A percentile compares a stretch with the other conserved stretches of the same genome.
Conservation (phyloP, 2,888 invertebrate genomes). For the Lithophane ornitopus region DNA sequence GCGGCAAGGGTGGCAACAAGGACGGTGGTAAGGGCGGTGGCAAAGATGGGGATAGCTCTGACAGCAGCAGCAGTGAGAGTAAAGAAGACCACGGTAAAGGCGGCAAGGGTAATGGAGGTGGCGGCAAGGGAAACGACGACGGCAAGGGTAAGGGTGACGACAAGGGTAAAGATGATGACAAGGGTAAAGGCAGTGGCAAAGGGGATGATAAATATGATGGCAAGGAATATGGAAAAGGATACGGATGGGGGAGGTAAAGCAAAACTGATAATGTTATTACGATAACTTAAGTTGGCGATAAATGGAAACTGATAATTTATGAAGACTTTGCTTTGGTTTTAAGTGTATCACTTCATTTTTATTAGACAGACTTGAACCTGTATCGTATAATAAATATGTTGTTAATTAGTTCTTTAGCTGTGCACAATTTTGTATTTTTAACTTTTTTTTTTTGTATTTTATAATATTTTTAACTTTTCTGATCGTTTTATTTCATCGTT, state of each 20-base stretch:
- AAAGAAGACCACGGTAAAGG: conserved; percentile 12
- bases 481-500: conserved; percentile 40
- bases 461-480: no score
- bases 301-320: conserved; percentile 20
- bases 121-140: background rate
- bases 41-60: conserved; percentile 27
- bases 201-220: conserved; percentile 25
- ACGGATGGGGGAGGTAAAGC: conserved; percentile 44
- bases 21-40: conserved; percentile 7
- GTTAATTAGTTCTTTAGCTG: background rate
- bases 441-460: background rate
- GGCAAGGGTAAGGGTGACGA: conserved; percentile 3
- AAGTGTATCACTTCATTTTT: background rate
- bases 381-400: background rate
- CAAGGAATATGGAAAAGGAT: conserved; percentile 49
- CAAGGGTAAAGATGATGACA: conserved; percentile 12
- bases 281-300: background rate
- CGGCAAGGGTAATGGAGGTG: background rate
- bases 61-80: conserved; percentile 35
- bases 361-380: background rate
- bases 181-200: conserved; percentile 21
- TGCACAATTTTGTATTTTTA: background rate
- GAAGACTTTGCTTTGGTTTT: background rate
- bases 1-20: conserved; percentile 17
- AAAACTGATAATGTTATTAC: conserved; percentile 2